Evolutionary conservation across 2,888 invertebrate species (phyloP).

Genomic region (Pristionchus japonicus): DNA sequence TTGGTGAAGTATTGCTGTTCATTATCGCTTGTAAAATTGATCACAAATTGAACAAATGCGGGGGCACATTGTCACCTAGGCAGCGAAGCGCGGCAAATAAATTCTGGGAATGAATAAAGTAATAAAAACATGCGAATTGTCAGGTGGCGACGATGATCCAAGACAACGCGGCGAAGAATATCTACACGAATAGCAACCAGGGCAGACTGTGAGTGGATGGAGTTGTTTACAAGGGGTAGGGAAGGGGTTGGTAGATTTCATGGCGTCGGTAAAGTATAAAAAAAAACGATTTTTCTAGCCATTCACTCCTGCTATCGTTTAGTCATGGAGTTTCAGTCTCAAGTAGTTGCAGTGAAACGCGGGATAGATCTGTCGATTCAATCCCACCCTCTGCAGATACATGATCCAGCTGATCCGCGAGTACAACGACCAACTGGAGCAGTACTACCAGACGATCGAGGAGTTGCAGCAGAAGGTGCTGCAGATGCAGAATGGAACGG

Average conservation of each 20-base stretch:
- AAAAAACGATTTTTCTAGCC: too few relatives aligned
- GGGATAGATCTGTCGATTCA: too few relatives aligned
- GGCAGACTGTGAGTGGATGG: constrained; percentile 20
- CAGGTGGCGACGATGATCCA: constrained; percentile 40
- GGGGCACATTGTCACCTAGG: too few relatives aligned
- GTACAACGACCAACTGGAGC: constrained; percentile 46
- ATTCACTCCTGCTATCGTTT: too few relatives aligned
- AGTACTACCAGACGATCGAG: constrained; percentile 51
- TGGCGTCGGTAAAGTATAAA: too few relatives aligned
- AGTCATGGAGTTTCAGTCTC: too few relatives aligned
- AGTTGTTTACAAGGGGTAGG: neutral
- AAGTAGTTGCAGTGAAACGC: too few relatives aligned
- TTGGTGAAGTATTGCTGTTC: neutral
- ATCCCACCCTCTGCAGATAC: constrained; percentile 48
- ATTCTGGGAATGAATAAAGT: too few relatives aligned
- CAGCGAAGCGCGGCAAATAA: too few relatives aligned
- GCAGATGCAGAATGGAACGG: constrained; percentile 26
- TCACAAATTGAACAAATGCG: too few relatives aligned
- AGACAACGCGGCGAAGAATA: constrained; percentile 5
- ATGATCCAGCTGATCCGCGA: constrained; percentile 49
- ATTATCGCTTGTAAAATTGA: neutral
- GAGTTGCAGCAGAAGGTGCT: constrained; percentile 35
- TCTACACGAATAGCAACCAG: constrained; percentile 22
- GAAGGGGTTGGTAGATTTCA: too few relatives aligned
- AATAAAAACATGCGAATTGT: too few relatives aligned